Percentiles rank a stretch among this genome's conserved stretches.
phyloP scores from a whole-genome alignment of 2,113 vertebrate species.

The Acrocephalus kingi region DNA sequence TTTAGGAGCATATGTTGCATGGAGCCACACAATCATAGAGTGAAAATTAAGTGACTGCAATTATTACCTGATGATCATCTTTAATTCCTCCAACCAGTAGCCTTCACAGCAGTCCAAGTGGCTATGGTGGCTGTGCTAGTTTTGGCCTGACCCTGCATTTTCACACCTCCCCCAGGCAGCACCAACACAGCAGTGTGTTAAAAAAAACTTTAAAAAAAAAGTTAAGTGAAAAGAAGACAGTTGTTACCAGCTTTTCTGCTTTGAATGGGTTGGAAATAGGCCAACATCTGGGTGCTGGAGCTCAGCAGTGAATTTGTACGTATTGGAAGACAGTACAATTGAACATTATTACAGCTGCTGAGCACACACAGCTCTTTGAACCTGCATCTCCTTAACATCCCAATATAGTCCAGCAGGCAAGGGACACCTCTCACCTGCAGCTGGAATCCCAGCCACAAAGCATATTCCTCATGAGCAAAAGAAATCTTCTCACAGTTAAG shows the following conservation, averaged over 20 bases:
- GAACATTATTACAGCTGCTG: not conserved
- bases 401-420: accelerated
- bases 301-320: not conserved
- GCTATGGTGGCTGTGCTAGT: not conserved
- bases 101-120: not conserved
- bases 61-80: not conserved
- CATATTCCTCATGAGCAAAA: not conserved
- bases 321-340: not conserved
- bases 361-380: not conserved
- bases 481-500: not conserved
- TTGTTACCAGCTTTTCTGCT: not conserved
- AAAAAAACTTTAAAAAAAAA: not conserved
- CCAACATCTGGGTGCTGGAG: not conserved
- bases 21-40: accelerated
- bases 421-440: not conserved
- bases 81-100: not conserved
- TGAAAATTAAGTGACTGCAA: not conserved
- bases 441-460: not conserved
- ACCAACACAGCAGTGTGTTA: not conserved
- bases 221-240: not conserved
- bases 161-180: not conserved
- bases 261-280: not conserved
- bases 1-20: not conserved
- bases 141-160: not conserved
- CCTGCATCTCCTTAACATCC: not conserved